Base-by-base conservation (phyloP, 2,113 vertebrate genomes). In the Perca schrenkii region DNA sequence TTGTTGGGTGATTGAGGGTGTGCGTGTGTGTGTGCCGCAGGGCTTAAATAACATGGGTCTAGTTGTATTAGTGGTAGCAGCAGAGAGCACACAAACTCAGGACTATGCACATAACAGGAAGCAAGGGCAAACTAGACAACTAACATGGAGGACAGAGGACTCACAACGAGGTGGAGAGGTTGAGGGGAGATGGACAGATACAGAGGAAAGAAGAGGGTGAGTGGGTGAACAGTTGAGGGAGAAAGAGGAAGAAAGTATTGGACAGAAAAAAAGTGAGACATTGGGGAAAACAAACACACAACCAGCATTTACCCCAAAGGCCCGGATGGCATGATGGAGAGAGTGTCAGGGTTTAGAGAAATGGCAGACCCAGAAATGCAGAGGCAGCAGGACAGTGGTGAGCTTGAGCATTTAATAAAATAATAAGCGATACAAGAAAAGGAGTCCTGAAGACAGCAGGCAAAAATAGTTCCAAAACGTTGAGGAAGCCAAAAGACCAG, bases 31-130 rank as follows among this genome's bases (percentile, higher is more conserved):
- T 21, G 0, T 1, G 70, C 85, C 22, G 57, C 74, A 71, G 87
- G 89, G 74, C 87, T 80, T 75, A 80, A 81, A 90, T 84, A 91
- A 77, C 88, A 87, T 86, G 63, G 83, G 83, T 89, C 83, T 70
- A 5, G 82, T 80, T 85, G 76, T 76, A 58, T 86, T 81, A 86
- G 82, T 15, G 71, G 53, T 3, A 58, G 79, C 64, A 63, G 64
- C 62, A 61, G 54, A 84, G 53, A 85, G 65, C 58, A 82, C 75
- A 86, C 69, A 84, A 67, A 86, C 84, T 80, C 56, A 52, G 75
- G 73, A 79, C 60, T 49, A 40, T 13, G 68, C 73, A 84, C 63
- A 57, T 40, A 77, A 71, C 69, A 74, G n/a, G 53, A 70, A 64
- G 62, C 73, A 87, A 90, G 89, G 84, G 36, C 82, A 84, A 80